Evolutionary conservation across 1,140 invertebrate species (phyloP).

Genomic region (Diachasmimorpha longicaudata): DNA sequence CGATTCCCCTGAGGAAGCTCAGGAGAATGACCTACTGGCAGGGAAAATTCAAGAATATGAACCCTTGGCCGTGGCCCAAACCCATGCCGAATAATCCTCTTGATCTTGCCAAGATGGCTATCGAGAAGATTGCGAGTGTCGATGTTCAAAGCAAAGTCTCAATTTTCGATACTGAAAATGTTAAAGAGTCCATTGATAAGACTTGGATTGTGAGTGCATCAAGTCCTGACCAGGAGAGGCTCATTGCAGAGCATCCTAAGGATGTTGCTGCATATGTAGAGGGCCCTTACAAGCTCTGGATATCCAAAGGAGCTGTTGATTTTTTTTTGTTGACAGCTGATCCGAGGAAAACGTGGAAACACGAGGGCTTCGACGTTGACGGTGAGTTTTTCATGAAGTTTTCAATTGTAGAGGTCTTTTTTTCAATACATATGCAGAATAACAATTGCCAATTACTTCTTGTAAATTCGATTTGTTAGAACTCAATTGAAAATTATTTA

Average conservation of each 20-base stretch:
- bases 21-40: constrained; percentile 98
- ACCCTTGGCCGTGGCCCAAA: constrained; percentile 86
- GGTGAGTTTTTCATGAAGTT: constrained; percentile 62
- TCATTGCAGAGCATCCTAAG: constrained; percentile 75
- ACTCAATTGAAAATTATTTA: no score
- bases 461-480: no score
- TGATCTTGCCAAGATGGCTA: constrained; percentile 84
- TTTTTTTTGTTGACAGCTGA: constrained; percentile 88
- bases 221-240: constrained; percentile 75
- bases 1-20: constrained; percentile 81
- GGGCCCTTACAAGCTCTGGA: constrained; percentile 84
- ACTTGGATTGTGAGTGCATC: constrained; percentile 95
- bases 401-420: background rate
- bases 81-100: constrained; percentile 75
- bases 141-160: constrained; percentile 78
- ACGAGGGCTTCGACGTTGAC: constrained; percentile 65
- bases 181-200: constrained; percentile 81
- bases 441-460: no score
- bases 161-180: constrained; percentile 69
- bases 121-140: constrained; percentile 85
- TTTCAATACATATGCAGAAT: no score
- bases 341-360: constrained; percentile 40
- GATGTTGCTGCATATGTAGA: constrained; percentile 83
- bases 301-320: constrained; percentile 75
- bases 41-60: constrained; percentile 93